Evolutionary conservation across 2,113 vertebrate species (phyloP).

Genomic region (Nesoenas mayeri): DNA sequence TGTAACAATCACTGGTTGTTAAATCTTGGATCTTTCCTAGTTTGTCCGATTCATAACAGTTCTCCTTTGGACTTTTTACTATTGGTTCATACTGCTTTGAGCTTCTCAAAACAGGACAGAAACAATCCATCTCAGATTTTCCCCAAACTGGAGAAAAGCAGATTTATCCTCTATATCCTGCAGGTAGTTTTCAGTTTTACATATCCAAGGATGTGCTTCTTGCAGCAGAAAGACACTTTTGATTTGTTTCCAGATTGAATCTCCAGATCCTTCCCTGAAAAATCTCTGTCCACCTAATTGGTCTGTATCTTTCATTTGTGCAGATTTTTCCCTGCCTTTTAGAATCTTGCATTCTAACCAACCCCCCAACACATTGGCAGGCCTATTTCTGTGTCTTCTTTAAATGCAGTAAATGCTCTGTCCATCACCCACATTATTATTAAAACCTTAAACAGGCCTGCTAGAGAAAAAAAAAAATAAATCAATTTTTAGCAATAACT

Average conservation of each 20-base stretch:
- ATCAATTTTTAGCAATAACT: not conserved
- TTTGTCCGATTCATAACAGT: not conserved
- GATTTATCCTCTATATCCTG: not conserved
- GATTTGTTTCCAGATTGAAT: not conserved
- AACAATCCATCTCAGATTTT: not conserved
- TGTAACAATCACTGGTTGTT: not conserved
- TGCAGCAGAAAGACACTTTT: not conserved
- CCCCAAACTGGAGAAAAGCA: not conserved
- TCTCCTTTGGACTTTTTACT: not conserved
- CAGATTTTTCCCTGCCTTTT: not conserved
- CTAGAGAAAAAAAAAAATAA: not conserved
- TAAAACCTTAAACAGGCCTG: not conserved
- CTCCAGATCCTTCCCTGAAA: not conserved
- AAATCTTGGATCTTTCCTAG: not conserved
- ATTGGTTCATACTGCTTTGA: not conserved
- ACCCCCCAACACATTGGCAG: not conserved
- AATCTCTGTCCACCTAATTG: not conserved
- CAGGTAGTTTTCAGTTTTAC: not conserved
- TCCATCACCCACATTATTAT: not conserved
- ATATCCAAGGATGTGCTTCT: not conserved
- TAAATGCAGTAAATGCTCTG: not conserved
- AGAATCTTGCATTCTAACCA: not conserved
- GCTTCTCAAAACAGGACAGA: not conserved
- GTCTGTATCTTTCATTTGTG: not conserved
- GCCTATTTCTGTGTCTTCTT: not conserved